Evolutionary conservation across 2,113 vertebrate genomes (phyloP), one percentile per base, ranked within the genome.

Genomic region (Campylomormyrus numenius): DNA sequence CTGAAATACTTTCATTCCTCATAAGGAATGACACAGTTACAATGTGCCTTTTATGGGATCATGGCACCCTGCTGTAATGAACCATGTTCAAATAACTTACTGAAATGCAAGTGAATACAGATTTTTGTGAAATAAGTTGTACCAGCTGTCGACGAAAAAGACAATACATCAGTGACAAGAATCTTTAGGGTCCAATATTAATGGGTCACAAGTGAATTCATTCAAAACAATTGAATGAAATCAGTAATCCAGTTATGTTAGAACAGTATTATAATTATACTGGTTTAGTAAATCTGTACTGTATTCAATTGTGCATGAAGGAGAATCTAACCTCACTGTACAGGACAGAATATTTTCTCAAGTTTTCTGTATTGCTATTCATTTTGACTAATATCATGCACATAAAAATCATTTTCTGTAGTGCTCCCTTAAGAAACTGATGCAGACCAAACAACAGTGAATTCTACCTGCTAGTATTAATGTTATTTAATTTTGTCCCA

Each of bases 231-330:
- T 48, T 89, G 50, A 27, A 58, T 85, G 42, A 89, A 46, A 80
- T 50, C 53, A 39, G 70, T 62, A 89, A 89, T 89, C 89, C 80
- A 62, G 52, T 62, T 89, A 84, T 85, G 13, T 52, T 85, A 52
- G 21, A 58, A 35, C 31, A 83, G 53, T 77, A 58, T 89, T 62
- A 83, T 84, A 89, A 19, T 85, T 89, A 85, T 19, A 85, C 89
- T 89, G 80, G 52, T 62, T 85, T 39, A 85, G 46, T 80, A 19
- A 77, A 56, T 56, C 50, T 53, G 56, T 10, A 58, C 87, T 42
- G 52, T 88, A 21, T 66, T 87, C 50, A 17, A 6, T 27, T 45
- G 35, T 39, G 52, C 89, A 19, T 85, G 89, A 89, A 89, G 89
- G 89, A 31, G 80, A 89, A 48, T 50, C 53, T n/a, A 70, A 52